Base-by-base conservation (phyloP, 2,888 invertebrate genomes). In the Platerodrilus igneus region DNA sequence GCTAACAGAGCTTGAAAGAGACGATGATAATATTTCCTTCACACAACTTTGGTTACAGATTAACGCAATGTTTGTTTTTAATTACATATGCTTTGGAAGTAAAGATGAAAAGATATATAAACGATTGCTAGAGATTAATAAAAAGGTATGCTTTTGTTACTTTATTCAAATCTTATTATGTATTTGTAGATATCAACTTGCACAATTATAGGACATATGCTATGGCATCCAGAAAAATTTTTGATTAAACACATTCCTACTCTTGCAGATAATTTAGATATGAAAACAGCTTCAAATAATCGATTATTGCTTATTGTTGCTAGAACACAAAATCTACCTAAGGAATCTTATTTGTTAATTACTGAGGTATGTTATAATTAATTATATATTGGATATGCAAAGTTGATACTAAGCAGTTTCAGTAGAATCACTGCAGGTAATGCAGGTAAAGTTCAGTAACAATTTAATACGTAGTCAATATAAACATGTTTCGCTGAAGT, bases 201-300 rank as follows among this genome's bases (percentile, higher is more conserved):
- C 40, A 81, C 83, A 27, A 68, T 96, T 18, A 74, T 79, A 40
- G 91, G 89, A 1, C 86, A 86, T 59, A 74, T 86, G 9, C 66
- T 89, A 35, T 95, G 92, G 91, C 81, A 85, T 57, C 89, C 94
- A 0, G 86, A 84, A 61, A 76, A 79, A 52, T 95, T 94, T 67
- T 72, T 95, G 3, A 67, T 74, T 27, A 76, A 77, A 51, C 76
- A 79, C 64, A 69, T 78, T 46, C 71, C 78, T 52, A 67, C 81
- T 53, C 61, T 77, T 67, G 63, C 74, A 68, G 65, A 75, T 65
- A 64, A 67, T 65, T 67, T 74, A 63, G 66, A 74, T 71, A 56
- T 63, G 45, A 67, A 70, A 51, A 56, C 61, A 8, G 65, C 73
- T 4, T 60, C 63, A 22, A 58, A 59, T 18, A 58, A 64, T 23